Evolutionary conservation across 2,113 vertebrate species (phyloP), one percentile per base, ranked within the genome.

Genomic region (Crotalus tigris): DNA sequence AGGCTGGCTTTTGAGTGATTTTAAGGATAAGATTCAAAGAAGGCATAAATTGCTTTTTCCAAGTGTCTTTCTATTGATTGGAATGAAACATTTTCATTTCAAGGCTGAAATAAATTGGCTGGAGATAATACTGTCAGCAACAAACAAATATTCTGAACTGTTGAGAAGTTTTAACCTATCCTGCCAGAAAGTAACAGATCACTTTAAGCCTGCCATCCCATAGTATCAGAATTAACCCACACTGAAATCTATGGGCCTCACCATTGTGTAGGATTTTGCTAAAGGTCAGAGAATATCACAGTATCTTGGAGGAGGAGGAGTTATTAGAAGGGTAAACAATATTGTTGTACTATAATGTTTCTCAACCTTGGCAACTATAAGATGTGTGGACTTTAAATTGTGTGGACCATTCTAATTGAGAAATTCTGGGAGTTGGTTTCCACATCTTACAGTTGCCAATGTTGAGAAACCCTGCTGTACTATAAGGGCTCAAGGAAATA

Each of bases 31-130:
- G 2, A 92, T 39, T 69, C 7, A 94, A 23, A 10, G 12, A 0
- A 90, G 26, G 1, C 51, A 87, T 15, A 94, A 49, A 57, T 94
- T 89, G 92, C 91, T n/a, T 46, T 33, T 3, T 89, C 89, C 21
- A 91, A 0, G 3, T 55, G 39, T 39, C 13, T n/a, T 26, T 54
- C 87, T 91, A 64, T 11, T 95, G 90, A 55, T 92, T 87, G 88
- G 33, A 92, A 0, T 7, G 86, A 44, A 55, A 88, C 81, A 23
- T 1, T 53, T 58, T 61, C 91, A 92, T 9, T 13, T 89, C 10
- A 91, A 93, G 29, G 55, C 3, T 51, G 2, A 12, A 91, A 92
- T 90, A 4, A 93, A 91, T 90, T 95, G 95, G 26, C 90, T 91
- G 23, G 24, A 55, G 24, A 85, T 59, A 2, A 94, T 75, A 75